A percentile compares a stretch with the other conserved stretches of the same genome.
phyloP scores from a whole-genome alignment of 2,888 invertebrate genomes.

The Zaprionus bogoriensis region DNA sequence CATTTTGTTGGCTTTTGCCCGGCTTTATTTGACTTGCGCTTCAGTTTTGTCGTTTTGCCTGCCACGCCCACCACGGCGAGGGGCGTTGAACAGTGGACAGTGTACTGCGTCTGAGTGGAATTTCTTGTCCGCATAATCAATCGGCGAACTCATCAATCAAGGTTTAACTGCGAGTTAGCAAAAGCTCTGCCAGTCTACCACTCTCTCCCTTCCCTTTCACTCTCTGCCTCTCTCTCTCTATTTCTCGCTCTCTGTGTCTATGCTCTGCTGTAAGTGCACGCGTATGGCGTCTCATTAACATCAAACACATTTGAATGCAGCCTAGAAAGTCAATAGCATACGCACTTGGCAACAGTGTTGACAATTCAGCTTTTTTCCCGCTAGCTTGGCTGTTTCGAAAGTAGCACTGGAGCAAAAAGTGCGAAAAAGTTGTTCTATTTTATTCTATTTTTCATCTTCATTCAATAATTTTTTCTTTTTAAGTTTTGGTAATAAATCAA shows the following conservation, averaged over 20 bases:
- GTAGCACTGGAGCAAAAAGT: too few species aligned
- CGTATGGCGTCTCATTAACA: conserved; percentile 46
- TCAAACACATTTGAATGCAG: conserved; percentile 46
- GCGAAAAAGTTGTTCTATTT: too few species aligned
- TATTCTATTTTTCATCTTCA: too few species aligned
- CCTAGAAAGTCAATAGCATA: conserved; percentile 38
- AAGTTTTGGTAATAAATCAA: too few species aligned
- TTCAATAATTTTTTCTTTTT: too few species aligned
- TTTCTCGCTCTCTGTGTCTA: neutral
- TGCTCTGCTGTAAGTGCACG: neutral
- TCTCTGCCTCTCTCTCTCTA: neutral
- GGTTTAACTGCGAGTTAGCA: conserved; percentile 1
- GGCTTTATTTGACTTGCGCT: conserved; percentile 25
- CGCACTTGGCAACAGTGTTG: too few species aligned
- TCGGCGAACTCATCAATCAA: conserved; percentile 40
- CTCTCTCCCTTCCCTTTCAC: neutral
- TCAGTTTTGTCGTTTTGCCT: conserved; percentile 8
- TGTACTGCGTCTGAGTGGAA: conserved; percentile 21
- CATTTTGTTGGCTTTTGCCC: conserved; percentile 4
- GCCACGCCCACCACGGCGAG: too few species aligned
- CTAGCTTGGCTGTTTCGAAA: too few species aligned
- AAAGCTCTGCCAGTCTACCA: conserved; percentile 6
- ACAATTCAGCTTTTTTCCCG: too few species aligned
- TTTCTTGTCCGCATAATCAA: conserved; percentile 25
- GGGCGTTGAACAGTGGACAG: too few species aligned